A percentile compares a stretch with the other conserved stretches of the same genome.
These are phyloP conservation scores for Athene noctua DNA, from an alignment of 2,113 vertebrate species.

Conservation along the genomic window DNA sequence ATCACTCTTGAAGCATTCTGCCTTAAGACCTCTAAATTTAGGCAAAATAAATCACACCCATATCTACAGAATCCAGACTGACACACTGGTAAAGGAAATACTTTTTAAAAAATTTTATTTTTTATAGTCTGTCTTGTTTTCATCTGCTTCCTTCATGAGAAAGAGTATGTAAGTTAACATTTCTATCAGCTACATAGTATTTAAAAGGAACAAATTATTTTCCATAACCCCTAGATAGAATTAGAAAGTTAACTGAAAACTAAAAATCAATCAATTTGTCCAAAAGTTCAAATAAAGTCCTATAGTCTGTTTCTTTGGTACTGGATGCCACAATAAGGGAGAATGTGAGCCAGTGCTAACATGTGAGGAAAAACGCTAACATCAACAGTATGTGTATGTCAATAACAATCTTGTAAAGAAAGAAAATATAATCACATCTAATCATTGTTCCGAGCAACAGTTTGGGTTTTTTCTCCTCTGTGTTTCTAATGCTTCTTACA, in stretches of 20 bases:
- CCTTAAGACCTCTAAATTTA: background rate
- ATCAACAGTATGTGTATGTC: background rate
- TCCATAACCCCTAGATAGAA: background rate
- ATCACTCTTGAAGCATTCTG: background rate
- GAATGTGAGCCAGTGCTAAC: background rate
- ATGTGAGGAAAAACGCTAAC: background rate
- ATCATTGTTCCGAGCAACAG: background rate
- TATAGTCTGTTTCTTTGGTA: background rate
- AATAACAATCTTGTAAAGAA: background rate
- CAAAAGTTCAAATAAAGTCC: background rate
- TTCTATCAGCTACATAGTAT: background rate
- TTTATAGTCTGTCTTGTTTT: background rate
- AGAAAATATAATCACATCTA: background rate
- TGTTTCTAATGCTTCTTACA: background rate
- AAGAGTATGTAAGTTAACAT: background rate
- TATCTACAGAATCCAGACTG: background rate
- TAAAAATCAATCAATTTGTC: background rate
- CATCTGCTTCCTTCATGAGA: background rate
- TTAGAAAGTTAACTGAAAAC: background rate
- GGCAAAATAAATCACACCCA: background rate
- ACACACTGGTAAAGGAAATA: background rate
- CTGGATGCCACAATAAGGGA: background rate
- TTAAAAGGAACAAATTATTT: background rate
- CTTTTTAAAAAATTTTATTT: background rate
- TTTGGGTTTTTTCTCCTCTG: background rate